A percentile compares a stretch with the other conserved stretches of the same genome.
phyloP scores from a whole-genome alignment of 2,888 invertebrate genomes.

The Sisyra nigra region DNA sequence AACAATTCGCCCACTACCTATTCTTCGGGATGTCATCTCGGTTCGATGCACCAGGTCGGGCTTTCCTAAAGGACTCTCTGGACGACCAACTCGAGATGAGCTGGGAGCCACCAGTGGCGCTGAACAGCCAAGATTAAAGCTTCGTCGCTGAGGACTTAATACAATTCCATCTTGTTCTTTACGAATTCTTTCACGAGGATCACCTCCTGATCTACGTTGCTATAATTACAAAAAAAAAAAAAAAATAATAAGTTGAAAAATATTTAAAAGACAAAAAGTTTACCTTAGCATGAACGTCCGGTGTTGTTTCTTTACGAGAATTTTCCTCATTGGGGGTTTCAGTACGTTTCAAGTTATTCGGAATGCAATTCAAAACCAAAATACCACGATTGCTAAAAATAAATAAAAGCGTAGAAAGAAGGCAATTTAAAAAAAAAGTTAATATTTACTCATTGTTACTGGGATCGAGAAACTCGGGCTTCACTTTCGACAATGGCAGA shows the following conservation, averaged over 20 bases:
- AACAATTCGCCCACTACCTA: conserved; percentile 74
- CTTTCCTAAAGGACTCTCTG: conserved; percentile 15
- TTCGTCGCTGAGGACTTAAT: conserved; percentile 70
- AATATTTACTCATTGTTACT: conserved; percentile 17
- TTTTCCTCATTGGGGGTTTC: conserved; percentile 48
- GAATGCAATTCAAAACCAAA: conserved; percentile 37
- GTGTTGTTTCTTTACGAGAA: conserved; percentile 32
- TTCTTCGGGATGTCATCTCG: conserved; percentile 31
- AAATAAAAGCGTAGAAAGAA: too few species aligned
- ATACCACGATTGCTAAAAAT: conserved; percentile 13
- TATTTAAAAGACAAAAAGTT: conserved; percentile 6
- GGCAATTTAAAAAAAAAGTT: too few species aligned
- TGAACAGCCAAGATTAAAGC: conserved; percentile 77
- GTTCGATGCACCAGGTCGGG: conserved; percentile 5
- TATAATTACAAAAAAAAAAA: neutral
- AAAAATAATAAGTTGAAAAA: conserved; percentile 12
- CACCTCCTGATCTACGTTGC: conserved; percentile 36
- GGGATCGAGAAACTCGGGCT: conserved; percentile 48
- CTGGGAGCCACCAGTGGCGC: conserved; percentile 37
- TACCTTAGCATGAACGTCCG: conserved; percentile 35
- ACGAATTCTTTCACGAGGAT: conserved; percentile 60
- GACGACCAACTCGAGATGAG: conserved; percentile 19
- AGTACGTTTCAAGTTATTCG: conserved; percentile 35
- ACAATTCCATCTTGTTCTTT: conserved; percentile 75
- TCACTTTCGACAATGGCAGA: conserved; percentile 49